Percentiles rank a stretch among this genome's conserved stretches.
phyloP scores from a whole-genome alignment of 2,113 vertebrate genomes.

The Sporophila hypoxantha region DNA sequence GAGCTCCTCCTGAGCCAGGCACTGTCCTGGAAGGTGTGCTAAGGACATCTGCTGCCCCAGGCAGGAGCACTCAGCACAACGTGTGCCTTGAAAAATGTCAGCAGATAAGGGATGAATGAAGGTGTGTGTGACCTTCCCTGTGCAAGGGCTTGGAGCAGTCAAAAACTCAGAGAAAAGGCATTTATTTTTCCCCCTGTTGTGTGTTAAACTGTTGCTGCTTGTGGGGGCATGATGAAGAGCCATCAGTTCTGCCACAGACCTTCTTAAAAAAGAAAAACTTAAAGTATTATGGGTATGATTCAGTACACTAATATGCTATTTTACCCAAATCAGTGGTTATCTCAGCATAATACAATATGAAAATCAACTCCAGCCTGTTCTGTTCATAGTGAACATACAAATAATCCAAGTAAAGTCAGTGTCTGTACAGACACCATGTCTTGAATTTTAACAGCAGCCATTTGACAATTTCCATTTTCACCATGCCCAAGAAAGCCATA shows the following conservation, averaged over 20 bases:
- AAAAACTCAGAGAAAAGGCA: not conserved
- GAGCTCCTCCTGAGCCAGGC: not conserved
- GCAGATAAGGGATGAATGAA: conserved; percentile 39
- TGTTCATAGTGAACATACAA: not conserved
- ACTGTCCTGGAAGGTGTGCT: conserved; percentile 10
- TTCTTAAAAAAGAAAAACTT: not conserved
- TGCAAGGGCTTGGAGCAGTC: not conserved
- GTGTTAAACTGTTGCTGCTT: not conserved
- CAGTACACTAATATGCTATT: not conserved
- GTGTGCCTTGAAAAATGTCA: conserved; percentile 23
- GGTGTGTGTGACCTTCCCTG: conserved; percentile 17
- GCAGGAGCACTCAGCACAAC: not conserved
- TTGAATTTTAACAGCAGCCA: not conserved
- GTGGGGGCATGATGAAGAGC: not conserved
- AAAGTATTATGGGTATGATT: not conserved
- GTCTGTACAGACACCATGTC: not conserved
- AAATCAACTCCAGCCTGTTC: not conserved
- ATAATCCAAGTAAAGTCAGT: not conserved
- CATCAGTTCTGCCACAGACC: not conserved
- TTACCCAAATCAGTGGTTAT: not conserved
- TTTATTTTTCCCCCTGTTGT: not conserved
- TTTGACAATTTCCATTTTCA: not conserved
- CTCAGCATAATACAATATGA: not conserved
- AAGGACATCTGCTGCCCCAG: conserved; percentile 34
- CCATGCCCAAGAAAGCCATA: not conserved